phyloP scores from a whole-genome alignment of 2,113 vertebrate species.

The Pimephales promelas region DNA sequence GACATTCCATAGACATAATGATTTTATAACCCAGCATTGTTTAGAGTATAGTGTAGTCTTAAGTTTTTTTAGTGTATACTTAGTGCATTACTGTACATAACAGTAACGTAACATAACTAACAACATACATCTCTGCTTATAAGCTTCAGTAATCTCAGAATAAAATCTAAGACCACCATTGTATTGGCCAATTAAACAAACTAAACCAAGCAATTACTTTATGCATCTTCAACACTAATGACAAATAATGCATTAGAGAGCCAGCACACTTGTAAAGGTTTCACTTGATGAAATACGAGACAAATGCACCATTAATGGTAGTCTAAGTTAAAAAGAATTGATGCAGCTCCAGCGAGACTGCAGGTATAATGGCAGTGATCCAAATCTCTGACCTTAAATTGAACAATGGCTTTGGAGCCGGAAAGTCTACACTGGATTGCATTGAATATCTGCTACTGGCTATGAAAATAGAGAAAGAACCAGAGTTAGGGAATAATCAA shows the following conservation, averaged over 20 bases:
- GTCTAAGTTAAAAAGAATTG: conserved; percentile 28
- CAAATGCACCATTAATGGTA: conserved; percentile 15
- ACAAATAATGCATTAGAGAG: neutral
- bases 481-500: neutral
- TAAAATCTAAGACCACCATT: neutral
- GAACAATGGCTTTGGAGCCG: conserved; percentile 36
- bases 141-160: neutral
- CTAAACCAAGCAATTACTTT: neutral
- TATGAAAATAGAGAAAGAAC: neutral
- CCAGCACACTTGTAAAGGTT: neutral
- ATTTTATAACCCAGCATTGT: no score
- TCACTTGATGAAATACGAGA: conserved; percentile 30
- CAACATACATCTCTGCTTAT: no score
- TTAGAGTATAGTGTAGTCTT: no score
- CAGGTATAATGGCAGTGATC: conserved; percentile 27
- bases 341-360: conserved; percentile 22
- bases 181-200: neutral
- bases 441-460: conserved; percentile 2
- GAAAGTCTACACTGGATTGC: conserved; percentile 33
- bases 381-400: conserved; percentile 44
- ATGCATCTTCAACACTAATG: conserved; percentile 5
- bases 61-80: no score
- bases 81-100: no score
- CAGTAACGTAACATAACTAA: no score
- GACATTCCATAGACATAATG: no score